Evolutionary conservation across 2,888 invertebrate species (phyloP).

Genomic region (Lypha dubia): DNA sequence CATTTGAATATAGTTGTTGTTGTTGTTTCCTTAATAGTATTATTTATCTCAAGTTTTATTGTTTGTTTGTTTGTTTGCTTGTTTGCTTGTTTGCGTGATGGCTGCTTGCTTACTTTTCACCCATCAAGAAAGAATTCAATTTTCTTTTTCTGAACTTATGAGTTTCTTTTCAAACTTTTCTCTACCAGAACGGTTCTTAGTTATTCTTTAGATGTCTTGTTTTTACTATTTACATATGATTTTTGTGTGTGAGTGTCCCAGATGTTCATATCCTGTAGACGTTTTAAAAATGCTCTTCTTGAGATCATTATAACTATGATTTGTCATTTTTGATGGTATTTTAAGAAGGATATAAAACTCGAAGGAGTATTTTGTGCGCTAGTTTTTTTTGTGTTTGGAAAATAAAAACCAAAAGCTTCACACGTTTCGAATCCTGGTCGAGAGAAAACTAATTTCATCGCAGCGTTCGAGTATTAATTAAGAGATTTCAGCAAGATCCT

Average conservation of each 20-base stretch:
- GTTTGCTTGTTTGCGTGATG: conserved; percentile 35
- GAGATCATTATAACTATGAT: too few species aligned
- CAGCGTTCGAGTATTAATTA: too few species aligned
- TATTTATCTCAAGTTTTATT: conserved; percentile 63
- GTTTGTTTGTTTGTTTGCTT: conserved; percentile 42
- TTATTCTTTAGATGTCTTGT: background rate
- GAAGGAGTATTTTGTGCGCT: too few species aligned
- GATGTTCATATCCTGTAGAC: conserved; percentile 7
- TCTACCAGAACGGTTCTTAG: background rate
- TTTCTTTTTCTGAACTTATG: conserved; percentile 48
- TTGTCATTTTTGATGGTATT: too few species aligned
- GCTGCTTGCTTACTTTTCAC: background rate
- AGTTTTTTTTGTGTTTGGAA: too few species aligned
- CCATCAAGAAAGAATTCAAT: background rate
- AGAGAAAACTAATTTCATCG: too few species aligned
- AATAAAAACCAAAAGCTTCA: too few species aligned
- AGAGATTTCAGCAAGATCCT: too few species aligned
- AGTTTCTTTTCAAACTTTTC: background rate
- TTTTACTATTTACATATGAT: conserved; percentile 6
- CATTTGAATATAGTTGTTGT: conserved; percentile 10
- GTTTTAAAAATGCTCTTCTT: too few species aligned
- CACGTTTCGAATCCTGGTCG: too few species aligned
- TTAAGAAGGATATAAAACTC: too few species aligned
- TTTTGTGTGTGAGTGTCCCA: conserved; percentile 31
- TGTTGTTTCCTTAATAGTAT: conserved; percentile 38